Base-by-base conservation (phyloP, 1,140 invertebrate genomes). In the Temnothorax nylanderi region DNA sequence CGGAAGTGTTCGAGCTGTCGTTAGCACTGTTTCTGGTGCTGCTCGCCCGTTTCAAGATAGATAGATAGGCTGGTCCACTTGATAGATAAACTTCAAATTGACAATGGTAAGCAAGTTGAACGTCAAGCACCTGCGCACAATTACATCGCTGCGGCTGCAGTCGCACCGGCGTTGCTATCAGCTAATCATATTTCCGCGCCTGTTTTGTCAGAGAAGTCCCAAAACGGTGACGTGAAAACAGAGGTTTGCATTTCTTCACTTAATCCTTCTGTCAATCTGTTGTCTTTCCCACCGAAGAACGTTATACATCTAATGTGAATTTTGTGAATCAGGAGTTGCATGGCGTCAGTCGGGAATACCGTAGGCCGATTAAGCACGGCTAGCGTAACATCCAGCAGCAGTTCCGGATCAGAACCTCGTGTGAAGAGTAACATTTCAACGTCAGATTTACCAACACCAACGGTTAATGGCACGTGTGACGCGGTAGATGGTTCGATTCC, bases 1-100 rank as follows among this genome's bases (percentile, higher is more conserved):
- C 99, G 4, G 98, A 99, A 96, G 99, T 99, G 1, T 99, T 99
- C 96, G 99, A 99, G 94, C 95, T 99, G 8, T 99, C 99, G 0
- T 94, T 99, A 13, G 98, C 98, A 8, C 98, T 99, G 84, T 99
- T 99, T 95, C 96, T 99, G 7, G 98, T 98, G 18, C 95, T 99
- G 0, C 94, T 99, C 13, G 98, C 99, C 67, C 99, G 99, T 91
- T 99, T 99, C 94, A 99, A 99, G 96, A 97, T 98, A 99, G 94
- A 99, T 99, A 96, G 94, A 94, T 11, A 82, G 92, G 69, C 67
- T 95, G 13, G 91, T 92, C 8, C 88, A 94, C 86, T 87, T 94
- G 11, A 92, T 93, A 8, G 93, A 95, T 76, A 95, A 95, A 71
- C 80, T 95, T 18, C 92, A 95, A 21, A 93, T 94, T 32, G 94